Conservation (phyloP, 2,888 invertebrate species). For the Julus scanicus region DNA sequence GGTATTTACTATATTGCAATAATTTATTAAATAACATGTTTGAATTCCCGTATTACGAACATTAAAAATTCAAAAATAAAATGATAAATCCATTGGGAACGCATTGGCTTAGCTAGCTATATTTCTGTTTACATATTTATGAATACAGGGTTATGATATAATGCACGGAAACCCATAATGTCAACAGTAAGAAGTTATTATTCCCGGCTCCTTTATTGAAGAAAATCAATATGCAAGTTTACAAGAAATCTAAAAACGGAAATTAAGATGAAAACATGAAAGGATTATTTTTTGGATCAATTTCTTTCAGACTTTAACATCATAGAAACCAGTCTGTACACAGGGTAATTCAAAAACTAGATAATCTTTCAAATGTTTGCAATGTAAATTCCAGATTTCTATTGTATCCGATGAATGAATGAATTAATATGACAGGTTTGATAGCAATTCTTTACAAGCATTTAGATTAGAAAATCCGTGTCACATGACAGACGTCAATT, state of each 20-base stretch:
- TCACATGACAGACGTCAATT: neutral
- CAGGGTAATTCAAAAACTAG: neutral
- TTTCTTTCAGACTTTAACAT: neutral
- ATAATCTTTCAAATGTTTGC: neutral
- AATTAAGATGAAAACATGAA: neutral
- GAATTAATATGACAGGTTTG: no score
- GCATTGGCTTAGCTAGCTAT: neutral
- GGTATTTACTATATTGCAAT: neutral
- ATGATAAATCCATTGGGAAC: neutral
- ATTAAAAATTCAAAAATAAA: neutral
- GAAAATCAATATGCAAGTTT: neutral
- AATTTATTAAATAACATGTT: neutral
- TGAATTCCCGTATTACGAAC: no score
- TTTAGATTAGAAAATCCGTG: neutral
- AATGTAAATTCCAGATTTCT: neutral
- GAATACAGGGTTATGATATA: no score
- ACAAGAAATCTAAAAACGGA: neutral
- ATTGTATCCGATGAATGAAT: no score
- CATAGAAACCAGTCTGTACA: neutral
- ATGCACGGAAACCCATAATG: conserved; percentile 2
- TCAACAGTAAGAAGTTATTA: neutral
- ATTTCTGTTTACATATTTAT: neutral
- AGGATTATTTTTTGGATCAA: neutral
- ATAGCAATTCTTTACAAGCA: neutral
- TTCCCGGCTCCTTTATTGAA: neutral